Percentiles rank a stretch among this genome's conserved stretches.
Evolutionary conservation across 2,113 vertebrate genomes (phyloP).

Genomic region (Parus major): DNA sequence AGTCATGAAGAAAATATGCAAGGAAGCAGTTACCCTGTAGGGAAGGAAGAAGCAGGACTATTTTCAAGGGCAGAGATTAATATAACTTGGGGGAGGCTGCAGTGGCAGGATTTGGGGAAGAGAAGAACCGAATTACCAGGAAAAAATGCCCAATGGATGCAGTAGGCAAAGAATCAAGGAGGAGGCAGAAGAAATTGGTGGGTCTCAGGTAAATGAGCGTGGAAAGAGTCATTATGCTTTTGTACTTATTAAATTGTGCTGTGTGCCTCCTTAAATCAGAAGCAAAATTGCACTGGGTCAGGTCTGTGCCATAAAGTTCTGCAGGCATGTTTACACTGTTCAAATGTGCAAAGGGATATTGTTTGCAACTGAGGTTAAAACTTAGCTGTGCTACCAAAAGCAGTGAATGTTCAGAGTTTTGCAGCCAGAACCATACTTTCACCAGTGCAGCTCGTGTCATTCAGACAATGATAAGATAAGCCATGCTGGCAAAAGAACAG

Average conservation of each 20-base stretch:
- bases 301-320: not conserved
- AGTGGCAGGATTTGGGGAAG: not conserved
- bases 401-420: not conserved
- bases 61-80: constrained; percentile 28
- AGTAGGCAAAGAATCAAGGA: not conserved
- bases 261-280: not conserved
- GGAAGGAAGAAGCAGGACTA: constrained; percentile 26
- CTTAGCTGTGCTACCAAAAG: accelerated
- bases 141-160: not conserved
- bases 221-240: not conserved
- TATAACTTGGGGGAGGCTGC: not conserved
- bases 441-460: not conserved
- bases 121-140: accelerated
- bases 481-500: not conserved
- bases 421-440: not conserved
- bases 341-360: not conserved
- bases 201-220: not conserved
- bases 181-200: not conserved
- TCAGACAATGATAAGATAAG: not conserved
- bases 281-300: not conserved
- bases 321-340: not conserved
- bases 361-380: not conserved
- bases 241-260: not conserved
- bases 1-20: constrained; percentile 12
- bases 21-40: constrained; percentile 19